Percentiles rank a stretch among this genome's conserved stretches.
phyloP scores from a whole-genome alignment of 37 sponge, comb jelly and placozoan species.

The Chondrosia reniformis region DNA sequence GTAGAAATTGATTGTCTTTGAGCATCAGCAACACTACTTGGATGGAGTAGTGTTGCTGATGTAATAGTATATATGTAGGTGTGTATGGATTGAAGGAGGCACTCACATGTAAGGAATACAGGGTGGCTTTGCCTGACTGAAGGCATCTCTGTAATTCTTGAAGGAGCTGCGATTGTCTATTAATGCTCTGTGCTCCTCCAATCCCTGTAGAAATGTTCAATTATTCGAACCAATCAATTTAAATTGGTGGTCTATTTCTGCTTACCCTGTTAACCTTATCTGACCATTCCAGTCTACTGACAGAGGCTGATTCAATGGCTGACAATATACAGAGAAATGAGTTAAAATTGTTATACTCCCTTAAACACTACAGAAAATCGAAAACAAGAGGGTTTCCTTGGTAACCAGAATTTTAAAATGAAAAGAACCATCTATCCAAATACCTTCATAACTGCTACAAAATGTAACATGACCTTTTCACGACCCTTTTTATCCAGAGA shows the following conservation, averaged over 20 bases:
- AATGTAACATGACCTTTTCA: slow-evolving; percentile 57
- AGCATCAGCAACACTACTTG: too few species aligned
- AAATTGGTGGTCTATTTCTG: background rate
- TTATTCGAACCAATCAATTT: background rate
- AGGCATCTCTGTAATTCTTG: slow-evolving; percentile 85
- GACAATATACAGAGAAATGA: slow-evolving; percentile 82
- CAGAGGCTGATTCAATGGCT: slow-evolving; percentile 78
- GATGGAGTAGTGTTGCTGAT: too few species aligned
- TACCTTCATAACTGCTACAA: slow-evolving; percentile 84
- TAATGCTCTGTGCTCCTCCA: slow-evolving; percentile 74
- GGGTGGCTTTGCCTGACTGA: slow-evolving; percentile 70
- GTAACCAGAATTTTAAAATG: too few species aligned
- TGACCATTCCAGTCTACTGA: slow-evolving; percentile 82
- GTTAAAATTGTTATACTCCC: slow-evolving; percentile 81
- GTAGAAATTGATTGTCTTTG: background rate
- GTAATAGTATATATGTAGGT: background rate
- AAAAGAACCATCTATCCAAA: background rate
- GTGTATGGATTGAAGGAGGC: background rate
- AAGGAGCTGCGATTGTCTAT: slow-evolving; percentile 82
- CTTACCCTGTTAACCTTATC: slow-evolving; percentile 70
- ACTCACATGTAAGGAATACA: slow-evolving; percentile 94
- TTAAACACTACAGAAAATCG: slow-evolving; percentile 44
- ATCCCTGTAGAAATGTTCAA: slow-evolving; percentile 35
- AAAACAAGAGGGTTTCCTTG: too few species aligned
- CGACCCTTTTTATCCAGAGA: slow-evolving; percentile 55